Base-by-base conservation (phyloP, 2,888 invertebrate species). In the Nematopogon swammerdamellus region DNA sequence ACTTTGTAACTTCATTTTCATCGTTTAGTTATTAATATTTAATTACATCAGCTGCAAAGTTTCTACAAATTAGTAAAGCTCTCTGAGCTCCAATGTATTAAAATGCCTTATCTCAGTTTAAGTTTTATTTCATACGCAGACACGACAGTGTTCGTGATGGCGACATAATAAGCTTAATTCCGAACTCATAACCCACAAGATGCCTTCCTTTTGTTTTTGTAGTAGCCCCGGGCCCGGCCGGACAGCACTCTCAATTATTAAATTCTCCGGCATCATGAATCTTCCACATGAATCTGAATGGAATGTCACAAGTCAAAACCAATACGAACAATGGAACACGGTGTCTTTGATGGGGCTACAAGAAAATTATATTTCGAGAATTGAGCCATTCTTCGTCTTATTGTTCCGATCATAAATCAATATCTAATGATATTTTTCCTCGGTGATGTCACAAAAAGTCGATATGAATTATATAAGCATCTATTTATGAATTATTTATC, bases 361-460 rank as follows among this genome's bases (percentile, higher is more conserved):
- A 73, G 68, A 74, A 73, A 70, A 67, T 70, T 67, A 64, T 68
- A 66, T 69, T 65, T 67, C 63, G 65, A 65, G 64, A 68, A 72
- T 71, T 67, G 60, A 72, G 72, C 59, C 63, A 65, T 70, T 63
- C 52, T 36, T 36, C 36, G 36, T 36, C 11, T 8, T 14, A 14
- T 36, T 36, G 4, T 14, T 3, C 14, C 36, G 36, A 36, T 36
- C 36, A 36, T 36, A 36, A 36, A 36, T 36, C 36, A 36, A 36
- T 36, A 36, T 8, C 36, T 36, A 14, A 36, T 14, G n/a, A 14
- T 36, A 36, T 36, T 36, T n/a, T 36, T 36, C 8, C 36, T 14
- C 36, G 11, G 14, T 8, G 14, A 14, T 8, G 36, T 14, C 11
- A 36, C 25, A 25, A 25, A 25, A 25, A 25, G 5, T 25, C 8